A percentile compares a stretch with the other conserved stretches of the same genome.
Conservation (phyloP, 2,797 vertebrate species). For the Staurois parvus region DNA sequence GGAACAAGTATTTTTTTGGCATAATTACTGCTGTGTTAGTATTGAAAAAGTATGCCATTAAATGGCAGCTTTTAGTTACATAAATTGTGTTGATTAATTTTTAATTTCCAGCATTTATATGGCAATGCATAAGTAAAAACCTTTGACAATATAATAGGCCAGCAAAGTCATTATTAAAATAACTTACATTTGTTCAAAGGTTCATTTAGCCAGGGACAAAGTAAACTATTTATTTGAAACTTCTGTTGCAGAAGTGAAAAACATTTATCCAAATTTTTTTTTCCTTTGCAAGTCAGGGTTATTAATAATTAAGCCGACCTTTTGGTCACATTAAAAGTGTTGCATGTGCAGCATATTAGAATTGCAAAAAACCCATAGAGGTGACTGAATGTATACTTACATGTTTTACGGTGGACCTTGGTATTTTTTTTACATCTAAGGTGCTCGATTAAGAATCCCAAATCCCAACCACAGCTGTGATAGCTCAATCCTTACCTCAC, state of each 20-base stretch:
- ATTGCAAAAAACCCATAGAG: too few species aligned
- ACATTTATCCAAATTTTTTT: constrained; percentile 48
- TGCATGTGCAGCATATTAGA: too few species aligned
- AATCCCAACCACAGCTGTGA: too few species aligned
- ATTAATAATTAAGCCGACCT: too few species aligned
- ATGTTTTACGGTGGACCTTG: too few species aligned
- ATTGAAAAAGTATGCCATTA: constrained; percentile 97
- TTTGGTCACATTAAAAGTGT: too few species aligned
- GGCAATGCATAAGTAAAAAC: constrained; percentile 89
- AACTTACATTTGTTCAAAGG: constrained; percentile 84
- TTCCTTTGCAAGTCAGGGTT: not conserved
- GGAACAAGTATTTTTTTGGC: constrained; percentile 88
- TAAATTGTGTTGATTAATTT: constrained; percentile 97
- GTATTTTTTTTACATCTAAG: too few species aligned
- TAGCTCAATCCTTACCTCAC: too few species aligned
- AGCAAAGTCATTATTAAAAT: constrained; percentile 87
- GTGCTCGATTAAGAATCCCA: too few species aligned
- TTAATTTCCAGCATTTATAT: constrained; percentile 88
- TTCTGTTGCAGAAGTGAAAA: constrained; percentile 64
- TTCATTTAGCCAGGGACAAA: constrained; percentile 78
- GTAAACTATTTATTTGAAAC: constrained; percentile 74
- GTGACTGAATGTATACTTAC: too few species aligned
- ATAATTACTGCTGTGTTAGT: constrained; percentile 97
- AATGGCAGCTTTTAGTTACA: constrained; percentile 89
- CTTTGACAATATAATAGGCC: constrained; percentile 93